Percentiles rank a stretch among this genome's conserved stretches.
These are phyloP conservation scores for Darevskia nairensis DNA, from an alignment of 2,797 vertebrate species.

Conservation along the genomic window DNA sequence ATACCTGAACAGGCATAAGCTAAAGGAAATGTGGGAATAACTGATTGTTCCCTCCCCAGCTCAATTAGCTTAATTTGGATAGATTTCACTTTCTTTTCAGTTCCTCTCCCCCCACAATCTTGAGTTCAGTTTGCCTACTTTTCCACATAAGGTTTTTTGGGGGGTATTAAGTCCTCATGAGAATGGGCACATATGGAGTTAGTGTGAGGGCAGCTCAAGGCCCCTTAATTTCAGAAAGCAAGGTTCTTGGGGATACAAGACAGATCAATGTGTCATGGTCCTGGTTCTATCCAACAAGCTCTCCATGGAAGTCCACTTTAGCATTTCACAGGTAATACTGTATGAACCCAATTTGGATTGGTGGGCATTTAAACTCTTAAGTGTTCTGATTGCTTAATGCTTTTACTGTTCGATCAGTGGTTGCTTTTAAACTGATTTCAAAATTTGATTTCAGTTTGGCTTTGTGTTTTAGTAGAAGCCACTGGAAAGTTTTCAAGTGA, in stretches of 20 bases:
- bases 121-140: no score
- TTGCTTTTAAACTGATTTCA: not conserved
- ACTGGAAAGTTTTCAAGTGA: not conserved
- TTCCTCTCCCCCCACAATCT: no score
- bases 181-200: no score
- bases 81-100: no score
- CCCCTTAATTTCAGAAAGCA: not conserved
- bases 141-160: no score
- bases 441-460: not conserved
- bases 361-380: not conserved
- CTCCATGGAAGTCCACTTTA: not conserved
- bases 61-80: no score
- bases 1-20: not conserved
- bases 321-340: not conserved
- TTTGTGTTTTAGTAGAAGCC: not conserved
- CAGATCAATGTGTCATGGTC: no score
- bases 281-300: not conserved
- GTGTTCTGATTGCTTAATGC: not conserved
- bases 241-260: not conserved
- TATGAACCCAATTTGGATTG: not conserved
- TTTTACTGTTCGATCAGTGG: not conserved
- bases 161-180: no score
- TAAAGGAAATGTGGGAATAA: not conserved
- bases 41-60: not conserved
- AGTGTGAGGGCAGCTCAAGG: not conserved